Evolutionary conservation across 1,140 invertebrate genomes (phyloP), one percentile per base, ranked within the genome.

Genomic region (Archivesica marissinica): DNA sequence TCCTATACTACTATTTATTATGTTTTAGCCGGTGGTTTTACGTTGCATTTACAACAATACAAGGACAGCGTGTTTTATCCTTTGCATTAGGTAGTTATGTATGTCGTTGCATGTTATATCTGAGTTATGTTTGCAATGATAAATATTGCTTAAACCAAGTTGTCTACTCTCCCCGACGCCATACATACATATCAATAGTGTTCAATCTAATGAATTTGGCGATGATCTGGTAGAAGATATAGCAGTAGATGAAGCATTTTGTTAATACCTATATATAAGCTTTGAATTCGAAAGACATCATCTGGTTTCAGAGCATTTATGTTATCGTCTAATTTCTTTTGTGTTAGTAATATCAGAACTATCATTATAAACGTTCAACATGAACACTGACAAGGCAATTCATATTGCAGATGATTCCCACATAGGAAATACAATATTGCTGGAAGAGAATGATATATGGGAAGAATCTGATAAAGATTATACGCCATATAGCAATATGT

Each of bases 401-500:
- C 20, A 50, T 50, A 38, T 25, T 56, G 39, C 74, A 76, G 74
- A 54, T 9, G 50, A 39, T 23, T 20, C 30, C 20, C 61, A 81
- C 39, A 35, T 50, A 15, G 80, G 80, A 50, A 52, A 61, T 41
- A 30, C 25, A 41, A 64, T 83, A n/a, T 64, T 41, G 7, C n/a
- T 83, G 2, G 54, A 56, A 11, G 70, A 83, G n/a, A 83, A 83
- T 64, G 50, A 35, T 23, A 20, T 35, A 9, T 83, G 80, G 80
- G 23, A 38, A 17, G 41, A 44, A 74, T 9, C 25, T 2, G 80
- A 83, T n/a, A 41, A 15, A 41, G 80, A 83, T 33, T 83, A 83
- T 39, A 83, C 80, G 0, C 70, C 80, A 23, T 83, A 83, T 38
- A 56, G 33, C 6, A 83, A 83, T 39, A 64, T 83, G 7, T n/a